Percentiles rank a stretch among this genome's conserved stretches.
These are phyloP conservation scores for Steinernema scapterisci DNA, from an alignment of 2,888 invertebrate genomes.

Conservation along the genomic window DNA sequence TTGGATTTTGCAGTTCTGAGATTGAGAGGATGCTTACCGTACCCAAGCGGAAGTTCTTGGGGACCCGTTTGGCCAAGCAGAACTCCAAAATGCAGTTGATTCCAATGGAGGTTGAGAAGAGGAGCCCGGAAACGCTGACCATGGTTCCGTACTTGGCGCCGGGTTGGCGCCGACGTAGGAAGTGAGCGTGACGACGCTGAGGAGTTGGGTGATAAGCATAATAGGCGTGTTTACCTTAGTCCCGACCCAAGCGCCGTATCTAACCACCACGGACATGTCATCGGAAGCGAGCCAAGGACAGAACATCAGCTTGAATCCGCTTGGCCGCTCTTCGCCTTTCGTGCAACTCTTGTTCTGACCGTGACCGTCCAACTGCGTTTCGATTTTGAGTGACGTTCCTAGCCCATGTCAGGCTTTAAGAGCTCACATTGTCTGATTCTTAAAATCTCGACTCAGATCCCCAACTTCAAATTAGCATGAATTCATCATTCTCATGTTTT, in stretches of 20 bases:
- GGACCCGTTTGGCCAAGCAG: background rate
- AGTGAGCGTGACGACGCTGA: background rate
- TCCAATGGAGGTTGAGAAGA: slow-evolving; percentile 25
- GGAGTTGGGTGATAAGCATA: slow-evolving; percentile 2
- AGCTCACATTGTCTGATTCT: background rate
- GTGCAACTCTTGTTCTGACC: background rate
- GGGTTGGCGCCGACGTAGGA: background rate
- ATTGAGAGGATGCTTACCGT: slow-evolving; percentile 9
- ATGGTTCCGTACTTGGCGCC: background rate
- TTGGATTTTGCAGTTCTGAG: background rate
- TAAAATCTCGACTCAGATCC: too few relatives aligned
- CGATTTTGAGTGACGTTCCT: background rate
- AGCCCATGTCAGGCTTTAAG: slow-evolving; percentile 20
- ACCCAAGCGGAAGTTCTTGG: background rate
- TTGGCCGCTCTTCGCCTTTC: background rate
- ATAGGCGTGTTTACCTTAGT: slow-evolving; percentile 26
- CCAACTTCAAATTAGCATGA: too few relatives aligned
- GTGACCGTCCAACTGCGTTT: slow-evolving; percentile 1
- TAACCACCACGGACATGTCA: slow-evolving; percentile 18
- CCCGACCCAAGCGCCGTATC: slow-evolving; percentile 24
- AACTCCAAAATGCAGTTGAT: background rate
- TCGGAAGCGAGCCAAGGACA: slow-evolving; percentile 23
- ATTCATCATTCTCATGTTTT: too few relatives aligned
- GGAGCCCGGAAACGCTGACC: slow-evolving; percentile 4
- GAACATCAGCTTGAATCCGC: slow-evolving; percentile 23